These are phyloP conservation scores for Colinus virginianus DNA, from an alignment of 2,113 vertebrate species.

Conservation along the genomic window DNA sequence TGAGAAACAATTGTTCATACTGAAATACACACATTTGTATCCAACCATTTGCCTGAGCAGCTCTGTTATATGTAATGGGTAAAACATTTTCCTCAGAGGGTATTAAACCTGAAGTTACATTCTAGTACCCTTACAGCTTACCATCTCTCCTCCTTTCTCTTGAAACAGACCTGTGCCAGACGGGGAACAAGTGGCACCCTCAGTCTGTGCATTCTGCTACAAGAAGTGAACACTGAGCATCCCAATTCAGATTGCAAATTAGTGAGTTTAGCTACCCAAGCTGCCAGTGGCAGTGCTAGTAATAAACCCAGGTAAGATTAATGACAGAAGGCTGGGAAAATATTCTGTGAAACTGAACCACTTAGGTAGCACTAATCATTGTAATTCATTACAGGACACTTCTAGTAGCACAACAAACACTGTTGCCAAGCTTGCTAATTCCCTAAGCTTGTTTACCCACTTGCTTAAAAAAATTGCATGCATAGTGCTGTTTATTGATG, in stretches of 20 bases:
- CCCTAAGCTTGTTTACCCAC: slow-evolving; percentile 49
- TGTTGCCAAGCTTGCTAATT: slow-evolving; percentile 47
- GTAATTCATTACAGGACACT: slow-evolving; percentile 64
- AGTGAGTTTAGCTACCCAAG: slow-evolving; percentile 54
- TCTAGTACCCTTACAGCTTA: background rate
- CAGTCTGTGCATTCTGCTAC: background rate
- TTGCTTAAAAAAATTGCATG: slow-evolving; percentile 51
- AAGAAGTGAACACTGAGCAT: background rate
- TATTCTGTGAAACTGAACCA: slow-evolving; percentile 25
- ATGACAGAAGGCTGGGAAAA: slow-evolving; percentile 57
- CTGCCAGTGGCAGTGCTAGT: slow-evolving; percentile 37
- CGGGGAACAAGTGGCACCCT: fast-evolving
- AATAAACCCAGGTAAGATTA: slow-evolving; percentile 73
- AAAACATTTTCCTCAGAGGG: background rate
- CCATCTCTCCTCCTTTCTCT: background rate
- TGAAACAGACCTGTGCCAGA: background rate
- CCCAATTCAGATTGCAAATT: slow-evolving; percentile 7
- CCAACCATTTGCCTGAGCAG: background rate
- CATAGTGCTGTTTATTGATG: slow-evolving; percentile 21
- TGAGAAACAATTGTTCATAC: background rate
- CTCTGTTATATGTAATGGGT: background rate
- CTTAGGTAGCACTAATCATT: slow-evolving; percentile 58
- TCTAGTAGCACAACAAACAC: slow-evolving; percentile 40
- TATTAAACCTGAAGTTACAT: background rate
- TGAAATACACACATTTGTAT: background rate